Evolutionary conservation across 2,797 vertebrate species (phyloP).

Genomic region (Linurgus olivaceus): DNA sequence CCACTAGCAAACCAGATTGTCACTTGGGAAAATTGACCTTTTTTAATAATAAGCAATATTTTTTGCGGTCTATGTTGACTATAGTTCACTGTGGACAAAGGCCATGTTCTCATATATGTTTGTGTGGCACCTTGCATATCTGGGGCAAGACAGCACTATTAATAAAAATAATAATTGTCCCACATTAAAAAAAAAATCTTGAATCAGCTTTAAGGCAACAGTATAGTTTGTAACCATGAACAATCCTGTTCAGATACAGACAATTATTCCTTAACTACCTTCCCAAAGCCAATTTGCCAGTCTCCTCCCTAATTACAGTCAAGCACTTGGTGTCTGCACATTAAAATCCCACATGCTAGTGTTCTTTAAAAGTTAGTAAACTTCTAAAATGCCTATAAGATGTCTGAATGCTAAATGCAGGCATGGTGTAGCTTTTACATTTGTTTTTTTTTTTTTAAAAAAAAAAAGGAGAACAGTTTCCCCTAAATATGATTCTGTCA

Average conservation of each 20-base stretch:
- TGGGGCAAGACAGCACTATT: background rate
- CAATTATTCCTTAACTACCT: slow-evolving; percentile 36
- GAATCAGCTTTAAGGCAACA: background rate
- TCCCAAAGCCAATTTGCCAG: slow-evolving; percentile 39
- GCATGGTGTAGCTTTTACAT: background rate
- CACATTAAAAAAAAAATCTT: background rate
- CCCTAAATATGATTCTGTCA: background rate
- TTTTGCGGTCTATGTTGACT: background rate
- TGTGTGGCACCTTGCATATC: background rate
- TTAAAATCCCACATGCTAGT: background rate
- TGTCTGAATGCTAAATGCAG: background rate
- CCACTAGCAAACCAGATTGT: background rate
- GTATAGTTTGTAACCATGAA: background rate
- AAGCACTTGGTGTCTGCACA: background rate
- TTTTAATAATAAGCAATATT: background rate
- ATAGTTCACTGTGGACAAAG: background rate
- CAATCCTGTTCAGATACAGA: slow-evolving; percentile 10
- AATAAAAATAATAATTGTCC: background rate
- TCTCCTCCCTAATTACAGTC: slow-evolving; percentile 31
- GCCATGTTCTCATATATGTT: background rate
- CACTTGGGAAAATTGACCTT: background rate
- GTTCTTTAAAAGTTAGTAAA: background rate
- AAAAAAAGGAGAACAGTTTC: background rate
- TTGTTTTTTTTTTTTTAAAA: background rate
- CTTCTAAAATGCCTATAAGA: background rate